Evolutionary conservation across 2,888 invertebrate genomes (phyloP), one percentile per base, ranked within the genome.

Genomic region (Drosophila dives): DNA sequence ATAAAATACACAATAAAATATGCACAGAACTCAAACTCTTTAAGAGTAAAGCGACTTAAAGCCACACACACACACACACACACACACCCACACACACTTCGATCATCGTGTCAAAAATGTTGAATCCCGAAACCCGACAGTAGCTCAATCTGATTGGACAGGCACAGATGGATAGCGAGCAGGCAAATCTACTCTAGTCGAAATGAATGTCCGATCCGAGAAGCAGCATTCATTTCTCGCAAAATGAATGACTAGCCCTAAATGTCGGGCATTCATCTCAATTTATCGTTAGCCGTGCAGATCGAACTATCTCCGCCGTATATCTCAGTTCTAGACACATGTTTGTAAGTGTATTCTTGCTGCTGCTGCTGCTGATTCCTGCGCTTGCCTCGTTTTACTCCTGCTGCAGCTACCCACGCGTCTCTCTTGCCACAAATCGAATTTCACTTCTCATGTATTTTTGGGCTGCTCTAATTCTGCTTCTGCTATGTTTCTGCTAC

Each of bases 401-500:
- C 8, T 15, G 45, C 23, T 45, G 23, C 45, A 20, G 17, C 60
- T 69, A 45, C 8, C 67, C 8, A 17, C 38, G 38, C 38, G 38
- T 56, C 75, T 69, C 58, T 66, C 71, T 71, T 73, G 69, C 54
- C 64, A 74, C 85, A 81, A 76, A 78, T 83, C 17, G 3, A 84
- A 90, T 79, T 89, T 84, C 80, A 81, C 90, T 86, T 90, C 87
- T 81, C 87, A 84, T 81, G 89, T 76, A 81, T 81, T 80, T 86
- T 86, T 88, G 75, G 79, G 56, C 56, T 48, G 38, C 53, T 32
- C n/a, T 40, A 62, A 61, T 34, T 50, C n/a, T 5, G 20, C 32
- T 48, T n/a, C 17, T 33, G 5, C 29, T 34, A n/a, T 42, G 36
- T 49, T 62, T 53, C n/a, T 33, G 5, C 29, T 26, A 23, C 48